phyloP scores from a whole-genome alignment of 1,140 invertebrate genomes.

The Helicoverpa zea region DNA sequence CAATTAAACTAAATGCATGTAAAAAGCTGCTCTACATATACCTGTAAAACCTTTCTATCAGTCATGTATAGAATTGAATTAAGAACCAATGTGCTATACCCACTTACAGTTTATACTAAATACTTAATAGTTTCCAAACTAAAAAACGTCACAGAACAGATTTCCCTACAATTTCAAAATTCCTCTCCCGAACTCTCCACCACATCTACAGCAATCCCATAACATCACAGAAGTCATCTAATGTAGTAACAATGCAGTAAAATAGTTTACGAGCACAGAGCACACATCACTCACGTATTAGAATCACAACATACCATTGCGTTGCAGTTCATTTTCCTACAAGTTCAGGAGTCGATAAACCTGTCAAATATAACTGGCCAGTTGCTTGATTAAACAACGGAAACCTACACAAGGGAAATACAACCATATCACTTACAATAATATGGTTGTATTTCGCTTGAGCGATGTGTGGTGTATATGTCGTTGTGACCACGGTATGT shows the following conservation, averaged over 20 bases:
- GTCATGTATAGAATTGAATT: too few species aligned
- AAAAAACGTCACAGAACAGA: not conserved
- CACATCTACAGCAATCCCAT: not conserved
- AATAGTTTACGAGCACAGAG: not conserved
- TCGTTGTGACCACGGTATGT: slow-evolving; percentile 31
- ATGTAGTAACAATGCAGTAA: slow-evolving; percentile 7
- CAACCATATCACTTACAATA: not conserved
- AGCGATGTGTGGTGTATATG: slow-evolving; percentile 12
- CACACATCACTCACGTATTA: slow-evolving; percentile 27
- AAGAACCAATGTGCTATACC: too few species aligned
- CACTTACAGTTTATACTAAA: too few species aligned
- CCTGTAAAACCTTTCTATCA: too few species aligned
- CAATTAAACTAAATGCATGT: too few species aligned
- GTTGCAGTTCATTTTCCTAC: slow-evolving; percentile 58
- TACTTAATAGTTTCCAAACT: too few species aligned
- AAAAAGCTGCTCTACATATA: too few species aligned
- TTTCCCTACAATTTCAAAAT: not conserved
- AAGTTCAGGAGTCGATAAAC: slow-evolving; percentile 73
- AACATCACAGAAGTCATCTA: not conserved
- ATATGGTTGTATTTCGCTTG: slow-evolving; percentile 16
- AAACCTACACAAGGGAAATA: slow-evolving; percentile 8
- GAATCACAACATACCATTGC: slow-evolving; percentile 34
- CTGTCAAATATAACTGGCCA: slow-evolving; percentile 76
- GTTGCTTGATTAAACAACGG: slow-evolving; percentile 68
- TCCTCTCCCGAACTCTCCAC: not conserved